These are phyloP conservation scores for Stenoptilia bipunctidactyla DNA, from an alignment of 2,888 invertebrate species.

Conservation along the genomic window DNA sequence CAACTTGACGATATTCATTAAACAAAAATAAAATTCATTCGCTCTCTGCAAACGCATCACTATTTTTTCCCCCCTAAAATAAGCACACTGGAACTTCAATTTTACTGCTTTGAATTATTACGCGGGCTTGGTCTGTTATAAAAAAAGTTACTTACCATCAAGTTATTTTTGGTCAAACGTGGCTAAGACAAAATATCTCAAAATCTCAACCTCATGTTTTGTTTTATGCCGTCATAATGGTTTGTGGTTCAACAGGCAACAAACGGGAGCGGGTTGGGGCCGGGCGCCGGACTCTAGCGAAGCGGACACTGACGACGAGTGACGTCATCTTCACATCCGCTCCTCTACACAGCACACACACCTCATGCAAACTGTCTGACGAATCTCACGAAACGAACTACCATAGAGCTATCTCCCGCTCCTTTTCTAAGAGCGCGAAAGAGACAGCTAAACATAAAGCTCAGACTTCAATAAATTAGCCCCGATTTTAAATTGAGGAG, in stretches of 20 bases:
- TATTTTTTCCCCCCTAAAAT: no score
- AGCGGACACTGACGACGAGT: constrained; percentile 94
- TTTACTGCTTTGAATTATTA: no score
- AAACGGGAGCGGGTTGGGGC: constrained; percentile 74
- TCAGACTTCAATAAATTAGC: no score
- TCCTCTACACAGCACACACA: constrained; percentile 2
- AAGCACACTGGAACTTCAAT: no score
- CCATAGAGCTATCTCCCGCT: not conserved
- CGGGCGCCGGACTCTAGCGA: constrained; percentile 86
- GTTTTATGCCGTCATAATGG: not conserved
- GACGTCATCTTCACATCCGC: constrained; percentile 23
- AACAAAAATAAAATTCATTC: no score
- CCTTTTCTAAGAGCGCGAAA: not conserved
- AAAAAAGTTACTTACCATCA: no score
- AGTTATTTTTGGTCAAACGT: no score
- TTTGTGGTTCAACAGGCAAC: no score
- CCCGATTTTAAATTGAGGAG: no score
- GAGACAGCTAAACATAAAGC: not conserved
- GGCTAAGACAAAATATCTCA: not conserved
- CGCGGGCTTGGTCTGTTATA: no score
- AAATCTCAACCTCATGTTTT: not conserved
- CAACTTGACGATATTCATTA: no score
- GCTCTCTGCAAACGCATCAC: no score
- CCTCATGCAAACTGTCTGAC: not conserved
- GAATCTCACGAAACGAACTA: not conserved